phyloP scores from a whole-genome alignment of 2,113 vertebrate species.

The Spizaetus ornatus region DNA sequence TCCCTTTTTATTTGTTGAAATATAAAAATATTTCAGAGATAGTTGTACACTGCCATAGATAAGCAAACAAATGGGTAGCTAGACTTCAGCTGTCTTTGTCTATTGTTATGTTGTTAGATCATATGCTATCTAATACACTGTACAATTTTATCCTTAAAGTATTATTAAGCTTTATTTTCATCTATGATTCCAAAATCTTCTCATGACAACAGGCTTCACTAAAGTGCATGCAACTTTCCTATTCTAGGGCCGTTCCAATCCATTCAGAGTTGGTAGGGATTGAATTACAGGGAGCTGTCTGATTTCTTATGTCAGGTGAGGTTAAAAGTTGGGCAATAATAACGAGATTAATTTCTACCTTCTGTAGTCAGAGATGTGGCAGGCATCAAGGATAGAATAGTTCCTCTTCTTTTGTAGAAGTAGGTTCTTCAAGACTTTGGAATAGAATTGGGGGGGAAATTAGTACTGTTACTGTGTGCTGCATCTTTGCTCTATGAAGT shows the following conservation, averaged over 20 bases:
- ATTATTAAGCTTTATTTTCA: background rate
- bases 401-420: background rate
- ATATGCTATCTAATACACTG: background rate
- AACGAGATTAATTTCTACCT: background rate
- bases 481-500: background rate
- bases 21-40: background rate
- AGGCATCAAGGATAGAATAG: background rate
- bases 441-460: background rate
- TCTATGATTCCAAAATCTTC: background rate
- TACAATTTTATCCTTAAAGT: background rate
- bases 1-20: conserved; percentile 13
- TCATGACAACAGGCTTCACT: background rate
- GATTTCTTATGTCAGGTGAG: background rate
- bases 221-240: background rate
- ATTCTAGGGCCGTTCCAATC: background rate
- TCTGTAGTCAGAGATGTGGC: background rate
- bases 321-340: background rate
- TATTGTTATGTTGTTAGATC: background rate
- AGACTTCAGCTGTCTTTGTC: background rate
- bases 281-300: background rate
- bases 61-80: background rate
- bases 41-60: background rate
- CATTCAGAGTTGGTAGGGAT: background rate
- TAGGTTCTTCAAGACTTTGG: background rate
- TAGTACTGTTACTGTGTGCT: background rate